Evolutionary conservation across 53 echinoderm and acorn worm species (phyloP).

Genomic region (Temnopleurus reevesii): DNA sequence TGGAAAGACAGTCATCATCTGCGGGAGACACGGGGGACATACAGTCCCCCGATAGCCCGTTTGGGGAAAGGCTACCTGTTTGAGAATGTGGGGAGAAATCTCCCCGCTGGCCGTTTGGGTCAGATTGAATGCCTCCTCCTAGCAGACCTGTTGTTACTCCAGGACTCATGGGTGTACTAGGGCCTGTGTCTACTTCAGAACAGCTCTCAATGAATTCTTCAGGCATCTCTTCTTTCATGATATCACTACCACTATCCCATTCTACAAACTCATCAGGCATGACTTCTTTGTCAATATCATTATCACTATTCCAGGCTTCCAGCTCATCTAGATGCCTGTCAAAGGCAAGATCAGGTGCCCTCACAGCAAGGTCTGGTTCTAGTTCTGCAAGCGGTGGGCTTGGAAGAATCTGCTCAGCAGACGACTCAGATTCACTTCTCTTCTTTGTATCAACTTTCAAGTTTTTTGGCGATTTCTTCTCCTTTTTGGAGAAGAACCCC

Average conservation of each 20-base stretch:
- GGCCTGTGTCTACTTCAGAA: constrained; percentile 67
- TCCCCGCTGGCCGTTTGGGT: constrained; percentile 56
- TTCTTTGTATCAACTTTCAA: constrained; percentile 56
- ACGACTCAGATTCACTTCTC: constrained; percentile 46
- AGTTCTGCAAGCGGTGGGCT: constrained; percentile 53
- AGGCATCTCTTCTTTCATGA: constrained; percentile 89
- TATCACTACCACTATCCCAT: constrained; percentile 94
- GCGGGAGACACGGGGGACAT: constrained; percentile 44
- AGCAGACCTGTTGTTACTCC: background rate
- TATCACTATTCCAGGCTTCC: constrained; percentile 89
- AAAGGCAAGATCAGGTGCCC: constrained; percentile 66
- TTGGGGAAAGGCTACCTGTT: constrained; percentile 18
- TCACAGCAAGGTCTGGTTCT: constrained; percentile 62
- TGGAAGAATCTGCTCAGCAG: constrained; percentile 25
- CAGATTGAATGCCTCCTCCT: background rate
- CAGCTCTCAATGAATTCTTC: constrained; percentile 84
- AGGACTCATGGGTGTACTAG: constrained; percentile 1
- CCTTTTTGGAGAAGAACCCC: constrained; percentile 62
- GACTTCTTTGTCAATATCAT: constrained; percentile 89
- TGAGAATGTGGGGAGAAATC: constrained; percentile 33
- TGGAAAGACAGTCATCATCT: background rate
- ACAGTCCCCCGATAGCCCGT: constrained; percentile 53
- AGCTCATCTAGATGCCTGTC: constrained; percentile 80
- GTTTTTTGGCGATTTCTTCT: constrained; percentile 72
- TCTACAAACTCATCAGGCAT: constrained; percentile 96